Percentiles rank a stretch among this genome's conserved stretches.
Conservation (phyloP, 2,113 vertebrate species). For the Aramus guarauna region DNA sequence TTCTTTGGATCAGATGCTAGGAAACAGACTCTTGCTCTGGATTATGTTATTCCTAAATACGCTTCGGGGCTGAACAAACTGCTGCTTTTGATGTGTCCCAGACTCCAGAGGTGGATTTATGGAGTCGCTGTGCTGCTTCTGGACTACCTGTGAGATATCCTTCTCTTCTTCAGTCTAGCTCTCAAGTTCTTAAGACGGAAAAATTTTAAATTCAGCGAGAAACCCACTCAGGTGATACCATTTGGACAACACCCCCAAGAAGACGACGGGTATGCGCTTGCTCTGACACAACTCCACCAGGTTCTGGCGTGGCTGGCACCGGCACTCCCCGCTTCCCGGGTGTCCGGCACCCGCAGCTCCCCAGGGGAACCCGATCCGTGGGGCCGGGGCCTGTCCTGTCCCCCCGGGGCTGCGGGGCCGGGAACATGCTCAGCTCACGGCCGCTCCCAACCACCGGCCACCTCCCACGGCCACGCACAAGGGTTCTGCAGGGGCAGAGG, state of each 20-base stretch:
- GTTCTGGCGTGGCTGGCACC: neutral
- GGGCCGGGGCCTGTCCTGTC: too few species aligned
- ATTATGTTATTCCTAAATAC: neutral
- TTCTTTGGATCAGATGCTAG: neutral
- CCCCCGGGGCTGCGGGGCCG: accelerated
- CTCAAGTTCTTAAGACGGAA: neutral
- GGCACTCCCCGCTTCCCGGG: neutral
- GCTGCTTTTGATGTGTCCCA: neutral
- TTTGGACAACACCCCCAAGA: neutral
- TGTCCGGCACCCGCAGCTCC: neutral
- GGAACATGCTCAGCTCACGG: accelerated
- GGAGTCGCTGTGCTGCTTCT: neutral
- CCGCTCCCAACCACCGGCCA: neutral
- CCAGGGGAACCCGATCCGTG: accelerated
- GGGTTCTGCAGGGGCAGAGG: neutral
- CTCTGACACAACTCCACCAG: neutral
- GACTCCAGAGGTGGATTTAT: accelerated
- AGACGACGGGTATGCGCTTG: neutral
- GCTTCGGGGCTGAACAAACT: neutral
- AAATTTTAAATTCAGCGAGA: neutral
- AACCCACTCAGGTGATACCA: neutral
- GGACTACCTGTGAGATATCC: neutral
- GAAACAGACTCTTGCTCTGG: neutral
- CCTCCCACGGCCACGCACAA: accelerated
- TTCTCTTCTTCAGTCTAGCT: neutral